A percentile compares a stretch with the other conserved stretches of the same genome.
Evolutionary conservation across 2,113 vertebrate genomes (phyloP).

Genomic region (Spilogale gracilis): DNA sequence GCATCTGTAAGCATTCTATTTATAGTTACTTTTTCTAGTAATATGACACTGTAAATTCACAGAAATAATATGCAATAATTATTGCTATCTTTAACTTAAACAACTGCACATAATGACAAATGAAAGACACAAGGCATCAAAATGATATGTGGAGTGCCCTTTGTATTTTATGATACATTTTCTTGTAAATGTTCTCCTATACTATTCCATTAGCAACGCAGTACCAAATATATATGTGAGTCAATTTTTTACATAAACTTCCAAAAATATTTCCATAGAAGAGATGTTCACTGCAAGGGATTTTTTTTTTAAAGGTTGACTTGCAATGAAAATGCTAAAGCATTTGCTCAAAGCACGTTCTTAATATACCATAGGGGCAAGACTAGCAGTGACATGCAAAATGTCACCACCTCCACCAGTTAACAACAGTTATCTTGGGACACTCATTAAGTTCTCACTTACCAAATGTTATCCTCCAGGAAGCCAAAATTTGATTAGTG

Average conservation of each 20-base stretch:
- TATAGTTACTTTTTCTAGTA: conserved; percentile 33
- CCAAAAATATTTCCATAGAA: conserved; percentile 58
- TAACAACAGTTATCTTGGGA: conserved; percentile 78
- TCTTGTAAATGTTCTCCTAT: neutral
- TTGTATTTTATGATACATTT: neutral
- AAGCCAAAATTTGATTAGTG: conserved; percentile 76
- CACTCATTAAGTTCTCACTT: conserved; percentile 77
- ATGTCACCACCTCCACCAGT: conserved; percentile 72
- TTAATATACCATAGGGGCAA: conserved; percentile 39
- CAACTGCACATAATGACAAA: conserved; percentile 10
- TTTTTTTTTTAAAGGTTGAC: neutral
- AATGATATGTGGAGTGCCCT: neutral
- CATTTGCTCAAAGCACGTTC: conserved; percentile 67
- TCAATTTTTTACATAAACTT: conserved; percentile 57
- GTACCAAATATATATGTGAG: neutral
- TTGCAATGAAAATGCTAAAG: conserved; percentile 73
- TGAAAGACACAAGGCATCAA: neutral
- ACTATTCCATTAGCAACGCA: conserved; percentile 1
- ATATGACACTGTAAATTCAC: neutral
- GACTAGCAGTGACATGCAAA: conserved; percentile 63
- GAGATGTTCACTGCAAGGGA: conserved; percentile 4
- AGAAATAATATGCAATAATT: neutral
- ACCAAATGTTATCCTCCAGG: conserved; percentile 62
- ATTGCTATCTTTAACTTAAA: conserved; percentile 41
- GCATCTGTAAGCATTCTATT: neutral